Evolutionary conservation across 2,113 vertebrate species (phyloP).

Genomic region (Octodon degus): DNA sequence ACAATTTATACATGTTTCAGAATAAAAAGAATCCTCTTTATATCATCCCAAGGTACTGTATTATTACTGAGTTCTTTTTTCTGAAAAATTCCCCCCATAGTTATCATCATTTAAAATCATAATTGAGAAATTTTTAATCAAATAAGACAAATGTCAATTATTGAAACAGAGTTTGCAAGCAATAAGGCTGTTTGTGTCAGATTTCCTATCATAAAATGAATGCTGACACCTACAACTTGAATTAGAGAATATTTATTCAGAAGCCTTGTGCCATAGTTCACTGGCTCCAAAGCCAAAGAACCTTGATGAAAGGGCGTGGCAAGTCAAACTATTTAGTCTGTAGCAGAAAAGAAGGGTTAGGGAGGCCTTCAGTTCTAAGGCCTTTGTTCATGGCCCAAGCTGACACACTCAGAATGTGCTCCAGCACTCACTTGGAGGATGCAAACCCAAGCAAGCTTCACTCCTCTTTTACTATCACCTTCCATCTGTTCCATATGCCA

Average conservation of each 20-base stretch:
- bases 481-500: not conserved
- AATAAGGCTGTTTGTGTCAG: not conserved
- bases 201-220: too few relatives aligned
- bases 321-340: not conserved
- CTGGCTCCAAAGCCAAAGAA: not conserved
- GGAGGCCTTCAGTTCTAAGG: not conserved
- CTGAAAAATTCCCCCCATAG: not conserved
- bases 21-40: not conserved
- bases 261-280: not conserved
- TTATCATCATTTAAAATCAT: not conserved
- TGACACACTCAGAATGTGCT: not conserved
- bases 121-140: not conserved
- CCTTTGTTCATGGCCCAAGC: not conserved
- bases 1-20: not conserved
- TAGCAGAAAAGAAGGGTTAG: not conserved
- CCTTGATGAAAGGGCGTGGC: not conserved
- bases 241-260: not conserved
- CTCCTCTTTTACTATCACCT: not conserved
- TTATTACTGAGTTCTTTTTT: not conserved
- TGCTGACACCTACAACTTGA: too few relatives aligned
- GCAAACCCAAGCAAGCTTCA: not conserved
- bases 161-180: not conserved
- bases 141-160: not conserved
- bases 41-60: not conserved
- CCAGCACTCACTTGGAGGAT: not conserved